Percentiles rank a stretch among this genome's conserved stretches.
phyloP scores from a whole-genome alignment of 1,140 invertebrate genomes.

The Dendrolimus kikuchii region DNA sequence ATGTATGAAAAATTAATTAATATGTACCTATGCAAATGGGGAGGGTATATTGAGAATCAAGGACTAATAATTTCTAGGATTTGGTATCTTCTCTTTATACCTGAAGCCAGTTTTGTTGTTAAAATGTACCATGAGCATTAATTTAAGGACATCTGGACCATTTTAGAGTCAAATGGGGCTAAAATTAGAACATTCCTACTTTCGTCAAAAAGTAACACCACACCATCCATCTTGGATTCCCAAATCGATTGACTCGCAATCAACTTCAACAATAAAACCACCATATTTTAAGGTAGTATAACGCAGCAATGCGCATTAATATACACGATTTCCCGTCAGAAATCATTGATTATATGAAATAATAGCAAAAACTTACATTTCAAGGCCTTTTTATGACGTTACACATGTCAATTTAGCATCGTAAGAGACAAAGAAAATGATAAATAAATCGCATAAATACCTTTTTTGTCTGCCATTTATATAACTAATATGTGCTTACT shows the following conservation, averaged over 20 bases:
- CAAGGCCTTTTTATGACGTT: conserved; percentile 49
- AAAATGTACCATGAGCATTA: not conserved
- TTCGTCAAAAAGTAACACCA: conserved; percentile 17
- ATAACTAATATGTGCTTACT: conserved; percentile 40
- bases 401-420: conserved; percentile 52
- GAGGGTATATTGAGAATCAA: no score
- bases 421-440: conserved; percentile 52
- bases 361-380: conserved; percentile 26
- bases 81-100: no score
- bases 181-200: conserved; percentile 31
- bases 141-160: conserved; percentile 9
- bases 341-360: no score
- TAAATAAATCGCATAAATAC: conserved; percentile 58
- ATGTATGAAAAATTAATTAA: conserved; percentile 4
- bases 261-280: no score
- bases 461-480: conserved; percentile 67
- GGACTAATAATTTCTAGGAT: no score
- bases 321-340: no score
- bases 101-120: not conserved
- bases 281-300: no score
- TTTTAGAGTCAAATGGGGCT: conserved; percentile 14
- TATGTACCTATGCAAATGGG: conserved; percentile 5
- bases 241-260: conserved; percentile 7
- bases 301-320: no score
- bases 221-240: conserved; percentile 54